Percentiles rank a stretch among this genome's conserved stretches.
These are phyloP conservation scores for Glossosoma conforme DNA, from an alignment of 1,140 invertebrate genomes.

Conservation along the genomic window DNA sequence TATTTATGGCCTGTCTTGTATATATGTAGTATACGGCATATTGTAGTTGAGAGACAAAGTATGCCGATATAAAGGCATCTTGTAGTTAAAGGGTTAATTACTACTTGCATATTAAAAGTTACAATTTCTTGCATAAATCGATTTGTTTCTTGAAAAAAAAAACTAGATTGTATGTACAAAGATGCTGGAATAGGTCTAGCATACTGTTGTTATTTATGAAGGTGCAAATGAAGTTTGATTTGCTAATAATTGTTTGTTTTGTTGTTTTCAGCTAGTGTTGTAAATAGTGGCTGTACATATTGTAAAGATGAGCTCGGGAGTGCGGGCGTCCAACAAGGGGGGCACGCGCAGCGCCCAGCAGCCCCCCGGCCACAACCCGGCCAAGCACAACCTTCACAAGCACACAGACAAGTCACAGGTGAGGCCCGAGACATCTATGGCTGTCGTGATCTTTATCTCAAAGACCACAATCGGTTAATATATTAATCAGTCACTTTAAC, in stretches of 20 bases:
- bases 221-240: constrained; percentile 2
- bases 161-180: no score
- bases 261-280: constrained; percentile 48
- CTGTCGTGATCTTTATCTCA: no score
- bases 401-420: constrained; percentile 49
- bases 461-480: no score
- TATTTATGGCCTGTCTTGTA: no score
- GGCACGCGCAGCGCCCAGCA: constrained; percentile 43
- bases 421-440: constrained; percentile 6
- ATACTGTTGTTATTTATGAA: background rate
- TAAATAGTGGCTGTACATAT: constrained; percentile 55
- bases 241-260: constrained; percentile 11
- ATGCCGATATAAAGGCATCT: no score
- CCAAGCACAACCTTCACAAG: constrained; percentile 40
- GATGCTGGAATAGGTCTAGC: background rate
- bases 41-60: no score
- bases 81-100: no score
- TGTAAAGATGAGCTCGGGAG: constrained; percentile 51
- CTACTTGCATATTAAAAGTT: no score
- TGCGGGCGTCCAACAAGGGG: constrained; percentile 48
- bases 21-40: no score
- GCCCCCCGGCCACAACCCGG: constrained; percentile 13
- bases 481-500: no score
- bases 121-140: no score
- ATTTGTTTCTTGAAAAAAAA: no score